Conservation (phyloP, 2,797 vertebrate genomes). For the Argentina silus region DNA sequence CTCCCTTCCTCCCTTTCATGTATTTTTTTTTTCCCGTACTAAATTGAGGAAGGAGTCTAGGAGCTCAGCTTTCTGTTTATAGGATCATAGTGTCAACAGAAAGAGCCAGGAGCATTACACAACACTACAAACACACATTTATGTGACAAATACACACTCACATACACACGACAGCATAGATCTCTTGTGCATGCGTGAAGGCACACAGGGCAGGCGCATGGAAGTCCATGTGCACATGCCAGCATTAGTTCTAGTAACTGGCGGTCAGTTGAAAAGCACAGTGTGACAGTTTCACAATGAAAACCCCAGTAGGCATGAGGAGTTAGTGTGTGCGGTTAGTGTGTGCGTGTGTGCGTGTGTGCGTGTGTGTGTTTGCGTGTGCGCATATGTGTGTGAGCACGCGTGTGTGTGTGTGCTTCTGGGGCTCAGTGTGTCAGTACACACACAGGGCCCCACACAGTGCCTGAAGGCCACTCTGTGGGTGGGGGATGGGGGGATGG, state of each 20-base stretch:
- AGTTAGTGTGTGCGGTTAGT: neutral
- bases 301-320: slow-evolving; percentile 34
- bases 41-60: slow-evolving; percentile 39
- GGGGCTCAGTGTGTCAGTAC: slow-evolving; percentile 20
- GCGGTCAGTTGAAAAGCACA: slow-evolving; percentile 29
- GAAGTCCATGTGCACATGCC: neutral
- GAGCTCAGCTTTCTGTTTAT: slow-evolving; percentile 24
- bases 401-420: neutral
- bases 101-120: neutral
- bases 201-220: neutral
- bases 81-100: slow-evolving; percentile 49
- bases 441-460: slow-evolving; percentile 13
- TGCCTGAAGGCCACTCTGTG: slow-evolving; percentile 37
- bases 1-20: slow-evolving; percentile 66
- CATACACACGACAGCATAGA: neutral
- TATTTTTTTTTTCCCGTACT: slow-evolving; percentile 35
- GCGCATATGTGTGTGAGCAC: neutral
- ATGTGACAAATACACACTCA: neutral
- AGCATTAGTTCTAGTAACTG: slow-evolving; percentile 30
- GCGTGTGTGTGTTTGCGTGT: neutral
- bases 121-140: slow-evolving; percentile 2
- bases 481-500: neutral
- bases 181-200: neutral
- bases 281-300: slow-evolving; percentile 43
- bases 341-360: slow-evolving; percentile 4